phyloP scores from a whole-genome alignment of 2,797 vertebrate species.

The Alfaro cultratus region DNA sequence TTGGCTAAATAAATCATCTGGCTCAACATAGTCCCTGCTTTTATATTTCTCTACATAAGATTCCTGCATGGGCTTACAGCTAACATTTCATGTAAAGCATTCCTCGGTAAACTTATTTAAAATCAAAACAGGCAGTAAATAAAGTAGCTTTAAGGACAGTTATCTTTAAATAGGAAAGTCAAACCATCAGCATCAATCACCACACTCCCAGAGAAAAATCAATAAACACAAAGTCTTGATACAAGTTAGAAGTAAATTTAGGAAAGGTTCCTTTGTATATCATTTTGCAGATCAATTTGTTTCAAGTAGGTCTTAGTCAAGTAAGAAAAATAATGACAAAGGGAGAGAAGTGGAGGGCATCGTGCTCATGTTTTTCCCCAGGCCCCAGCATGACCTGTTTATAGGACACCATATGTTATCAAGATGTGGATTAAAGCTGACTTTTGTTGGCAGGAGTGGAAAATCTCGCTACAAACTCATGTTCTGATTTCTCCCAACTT shows the following conservation, averaged over 20 bases:
- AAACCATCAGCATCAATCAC: neutral
- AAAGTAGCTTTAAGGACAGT: neutral
- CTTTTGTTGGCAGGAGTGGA: slow-evolving; percentile 3
- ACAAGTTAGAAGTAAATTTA: neutral
- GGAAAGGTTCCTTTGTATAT: neutral
- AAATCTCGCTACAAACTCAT: slow-evolving; percentile 13
- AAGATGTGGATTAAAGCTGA: slow-evolving; percentile 10
- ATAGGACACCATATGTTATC: neutral
- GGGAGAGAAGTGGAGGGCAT: neutral
- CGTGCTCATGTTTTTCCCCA: neutral
- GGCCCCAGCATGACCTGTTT: slow-evolving; percentile 7
- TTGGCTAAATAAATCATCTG: neutral
- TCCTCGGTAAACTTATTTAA: neutral
- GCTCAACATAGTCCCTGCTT: neutral
- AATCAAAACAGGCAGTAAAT: neutral
- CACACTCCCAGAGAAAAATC: neutral
- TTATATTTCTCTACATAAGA: neutral
- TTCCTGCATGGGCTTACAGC: neutral
- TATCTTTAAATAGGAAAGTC: neutral
- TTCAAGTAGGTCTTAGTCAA: neutral
- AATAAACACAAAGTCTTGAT: neutral
- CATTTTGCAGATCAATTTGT: neutral
- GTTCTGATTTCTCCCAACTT: slow-evolving; percentile 22
- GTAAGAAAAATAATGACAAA: neutral
- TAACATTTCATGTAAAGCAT: neutral